These are phyloP conservation scores for Netelia virgata DNA, from an alignment of 2,888 invertebrate genomes.

Conservation along the genomic window DNA sequence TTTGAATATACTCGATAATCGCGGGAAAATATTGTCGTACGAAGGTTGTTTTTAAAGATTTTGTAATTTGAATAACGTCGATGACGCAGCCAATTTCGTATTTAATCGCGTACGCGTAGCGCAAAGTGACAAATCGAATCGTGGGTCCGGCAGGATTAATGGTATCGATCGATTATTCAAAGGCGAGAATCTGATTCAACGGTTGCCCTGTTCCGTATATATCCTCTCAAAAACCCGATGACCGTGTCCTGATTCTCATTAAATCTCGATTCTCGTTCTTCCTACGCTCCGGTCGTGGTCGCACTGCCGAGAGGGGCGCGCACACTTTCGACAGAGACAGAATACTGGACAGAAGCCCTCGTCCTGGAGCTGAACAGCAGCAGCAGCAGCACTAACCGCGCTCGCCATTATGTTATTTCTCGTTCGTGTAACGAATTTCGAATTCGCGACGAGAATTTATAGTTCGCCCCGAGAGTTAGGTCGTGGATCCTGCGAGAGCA, in stretches of 20 bases:
- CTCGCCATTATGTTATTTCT: slow-evolving; percentile 72
- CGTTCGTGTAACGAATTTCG: slow-evolving; percentile 75
- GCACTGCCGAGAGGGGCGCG: neutral
- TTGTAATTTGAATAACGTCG: too few species aligned
- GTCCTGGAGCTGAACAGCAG: slow-evolving; percentile 17
- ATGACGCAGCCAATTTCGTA: too few species aligned
- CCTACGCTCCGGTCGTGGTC: slow-evolving; percentile 50
- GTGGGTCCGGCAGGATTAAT: neutral
- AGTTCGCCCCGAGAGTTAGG: slow-evolving; percentile 55
- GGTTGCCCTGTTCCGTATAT: slow-evolving; percentile 41
- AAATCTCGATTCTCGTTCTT: slow-evolving; percentile 67
- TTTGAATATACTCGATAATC: too few species aligned
- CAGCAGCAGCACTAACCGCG: slow-evolving; percentile 13
- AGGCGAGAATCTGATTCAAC: slow-evolving; percentile 44
- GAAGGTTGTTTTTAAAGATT: too few species aligned
- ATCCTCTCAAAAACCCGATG: slow-evolving; percentile 65
- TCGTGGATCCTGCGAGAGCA: slow-evolving; percentile 22
- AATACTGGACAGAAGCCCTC: slow-evolving; percentile 58
- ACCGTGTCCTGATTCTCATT: slow-evolving; percentile 68
- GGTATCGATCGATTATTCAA: slow-evolving; percentile 61
- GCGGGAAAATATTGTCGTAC: too few species aligned
- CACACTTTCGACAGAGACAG: slow-evolving; percentile 29
- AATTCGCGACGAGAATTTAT: slow-evolving; percentile 75
- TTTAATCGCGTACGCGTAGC: neutral
- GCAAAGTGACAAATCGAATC: slow-evolving; percentile 39